Conservation (phyloP, 1,140 invertebrate species). For the Sycophaga agraensis region DNA sequence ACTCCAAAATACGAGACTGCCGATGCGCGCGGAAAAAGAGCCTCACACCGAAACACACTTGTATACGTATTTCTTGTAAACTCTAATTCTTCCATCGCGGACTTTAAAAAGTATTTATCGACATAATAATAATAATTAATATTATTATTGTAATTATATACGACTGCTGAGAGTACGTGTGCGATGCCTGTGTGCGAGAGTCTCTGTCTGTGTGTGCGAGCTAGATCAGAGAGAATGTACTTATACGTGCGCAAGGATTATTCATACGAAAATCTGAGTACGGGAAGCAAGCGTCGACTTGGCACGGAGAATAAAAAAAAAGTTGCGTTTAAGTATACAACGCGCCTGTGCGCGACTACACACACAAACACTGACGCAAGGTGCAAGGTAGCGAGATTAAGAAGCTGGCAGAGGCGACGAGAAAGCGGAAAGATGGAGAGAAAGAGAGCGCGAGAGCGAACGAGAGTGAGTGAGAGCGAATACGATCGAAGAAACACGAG, state of each 20-base stretch:
- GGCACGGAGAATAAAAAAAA: slow-evolving; percentile 21
- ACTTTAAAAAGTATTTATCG: slow-evolving; percentile 59
- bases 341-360: slow-evolving; percentile 26
- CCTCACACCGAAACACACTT: slow-evolving; percentile 49
- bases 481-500: slow-evolving; percentile 35
- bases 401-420: no score
- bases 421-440: no score
- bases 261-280: slow-evolving; percentile 38
- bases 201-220: slow-evolving; percentile 34
- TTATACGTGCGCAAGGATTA: background rate
- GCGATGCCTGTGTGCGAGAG: background rate
- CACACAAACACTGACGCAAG: slow-evolving; percentile 21
- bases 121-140: slow-evolving; percentile 57
- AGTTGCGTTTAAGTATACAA: slow-evolving; percentile 26
- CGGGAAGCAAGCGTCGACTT: slow-evolving; percentile 29
- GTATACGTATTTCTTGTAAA: slow-evolving; percentile 61
- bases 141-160: slow-evolving; percentile 59
- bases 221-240: background rate
- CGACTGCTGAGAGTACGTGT: slow-evolving; percentile 48
- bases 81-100: slow-evolving; percentile 60
- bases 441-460: no score
- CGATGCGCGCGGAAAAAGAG: no score
- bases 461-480: slow-evolving; percentile 30
- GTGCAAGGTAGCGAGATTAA: slow-evolving; percentile 20
- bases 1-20: no score